These are phyloP conservation scores for Antheraea assamensis DNA, from an alignment of 2,888 invertebrate genomes.

Conservation along the genomic window DNA sequence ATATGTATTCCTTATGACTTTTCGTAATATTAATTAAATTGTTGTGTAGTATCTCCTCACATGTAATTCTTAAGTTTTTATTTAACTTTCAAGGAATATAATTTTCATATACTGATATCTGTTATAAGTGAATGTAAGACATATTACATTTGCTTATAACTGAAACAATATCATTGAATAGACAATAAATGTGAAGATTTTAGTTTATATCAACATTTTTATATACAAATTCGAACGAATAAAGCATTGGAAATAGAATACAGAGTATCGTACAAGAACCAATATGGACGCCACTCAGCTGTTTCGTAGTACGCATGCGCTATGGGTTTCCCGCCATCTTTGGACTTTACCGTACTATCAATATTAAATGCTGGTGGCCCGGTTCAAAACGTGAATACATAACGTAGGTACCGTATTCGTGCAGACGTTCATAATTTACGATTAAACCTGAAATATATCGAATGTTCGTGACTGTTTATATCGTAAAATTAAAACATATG, in stretches of 20 bases:
- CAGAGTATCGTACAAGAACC: constrained; percentile 38
- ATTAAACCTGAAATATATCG: not conserved
- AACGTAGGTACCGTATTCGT: not conserved
- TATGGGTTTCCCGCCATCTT: constrained; percentile 73
- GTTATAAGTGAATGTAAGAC: not conserved
- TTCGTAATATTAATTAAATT: no score
- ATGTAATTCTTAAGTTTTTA: no score
- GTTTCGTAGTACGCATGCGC: constrained; percentile 69
- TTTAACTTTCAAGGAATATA: no score
- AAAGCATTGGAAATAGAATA: constrained; percentile 7
- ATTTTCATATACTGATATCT: no score
- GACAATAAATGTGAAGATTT: not conserved
- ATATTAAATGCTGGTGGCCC: constrained; percentile 3
- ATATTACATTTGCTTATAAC: not conserved
- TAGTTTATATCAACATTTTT: not conserved
- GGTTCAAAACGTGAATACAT: constrained; percentile 2
- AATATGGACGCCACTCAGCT: constrained; percentile 76
- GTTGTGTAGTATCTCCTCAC: no score
- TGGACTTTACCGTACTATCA: constrained; percentile 36
- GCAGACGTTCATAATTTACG: not conserved
- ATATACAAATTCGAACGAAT: constrained; percentile 5
- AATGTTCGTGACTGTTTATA: not conserved
- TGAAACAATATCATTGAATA: not conserved
- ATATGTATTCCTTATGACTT: no score
- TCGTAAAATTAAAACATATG: not conserved